Base-by-base conservation (phyloP, 2,797 vertebrate genomes). In the Micrastur ruficollis region DNA sequence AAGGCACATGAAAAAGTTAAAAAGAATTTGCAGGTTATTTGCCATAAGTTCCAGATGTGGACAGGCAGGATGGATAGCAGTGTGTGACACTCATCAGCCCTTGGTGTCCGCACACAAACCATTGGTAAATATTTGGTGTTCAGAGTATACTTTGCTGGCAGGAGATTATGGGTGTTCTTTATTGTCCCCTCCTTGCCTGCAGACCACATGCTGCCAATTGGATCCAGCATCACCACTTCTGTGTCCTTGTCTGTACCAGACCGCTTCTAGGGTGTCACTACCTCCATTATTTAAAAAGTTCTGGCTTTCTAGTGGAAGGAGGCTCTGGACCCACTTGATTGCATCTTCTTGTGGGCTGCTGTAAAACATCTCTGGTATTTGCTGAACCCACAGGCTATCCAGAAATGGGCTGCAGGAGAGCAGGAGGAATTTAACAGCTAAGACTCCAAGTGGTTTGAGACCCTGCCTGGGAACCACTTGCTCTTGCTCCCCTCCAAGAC, bases 131-230 rank as follows among this genome's bases (percentile, higher is more conserved):
- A 36, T 7, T 79, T 65, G 31, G 29, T 55, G 53, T 61, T 75
- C 36, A 56, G 71, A 56, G 46, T 22, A 26, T 76, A 47, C 50
- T 65, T 62, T 26, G 46, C 19, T 80, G 36, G 34, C 34, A 40
- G 52, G 53, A 56, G 34, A 25, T 52, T 40, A 15, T 4, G 10
- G 10, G 40, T 63, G 11, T 8, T 52, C 58, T 38, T 73, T 47
- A 22, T 56, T 52, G 62, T 26, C 23, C 36, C 12, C 29, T 81
- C 26, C 19, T 44, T 68, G 27, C 55, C 68, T 75, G 58, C 72
- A 86, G 55, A 66, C 23, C n/a, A 29, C 0, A 0, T 46, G 32
- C 44, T 67, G 34, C 31, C 62, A 47, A 8, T 36, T 11, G 18
- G 17, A 61, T 59, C 49, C 31, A 86, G 27, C 26, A 13, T 75